A percentile compares a stretch with the other conserved stretches of the same genome.
Conservation (phyloP, 2,113 vertebrate species). For the Nannobrachium achirus region DNA sequence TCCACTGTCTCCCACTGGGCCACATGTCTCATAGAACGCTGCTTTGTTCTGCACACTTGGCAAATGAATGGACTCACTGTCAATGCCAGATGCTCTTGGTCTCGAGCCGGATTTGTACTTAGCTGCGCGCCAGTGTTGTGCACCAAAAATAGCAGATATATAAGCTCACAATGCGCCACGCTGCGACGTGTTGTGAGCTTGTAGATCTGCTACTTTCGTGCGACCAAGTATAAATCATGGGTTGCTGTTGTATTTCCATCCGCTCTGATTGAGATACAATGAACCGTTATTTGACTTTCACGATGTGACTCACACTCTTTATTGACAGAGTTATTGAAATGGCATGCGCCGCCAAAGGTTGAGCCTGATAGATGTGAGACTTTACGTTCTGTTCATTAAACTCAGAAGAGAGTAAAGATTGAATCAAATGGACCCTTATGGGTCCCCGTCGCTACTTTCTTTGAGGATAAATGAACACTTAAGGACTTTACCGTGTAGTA, state of each 20-base stretch:
- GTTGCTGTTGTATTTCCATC: constrained; percentile 64
- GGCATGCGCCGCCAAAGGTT: constrained; percentile 42
- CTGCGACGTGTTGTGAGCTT: too few relatives aligned
- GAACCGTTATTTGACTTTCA: constrained; percentile 45
- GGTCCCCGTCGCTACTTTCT: too few relatives aligned
- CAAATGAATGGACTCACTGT: constrained; percentile 59
- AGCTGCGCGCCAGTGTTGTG: too few relatives aligned
- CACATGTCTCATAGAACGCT: constrained; percentile 15
- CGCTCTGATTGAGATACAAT: constrained; percentile 55
- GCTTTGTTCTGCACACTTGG: constrained; percentile 40
- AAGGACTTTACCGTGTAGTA: background rate
- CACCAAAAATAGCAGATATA: too few relatives aligned
- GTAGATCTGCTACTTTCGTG: too few relatives aligned
- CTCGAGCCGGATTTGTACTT: background rate
- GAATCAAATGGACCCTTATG: too few relatives aligned
- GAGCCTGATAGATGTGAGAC: constrained; percentile 32
- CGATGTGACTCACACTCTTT: constrained; percentile 33
- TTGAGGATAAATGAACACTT: too few relatives aligned
- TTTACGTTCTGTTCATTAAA: too few relatives aligned
- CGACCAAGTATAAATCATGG: too few relatives aligned
- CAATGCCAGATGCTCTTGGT: constrained; percentile 35
- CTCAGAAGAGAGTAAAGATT: too few relatives aligned
- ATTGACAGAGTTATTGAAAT: constrained; percentile 24
- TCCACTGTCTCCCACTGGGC: constrained; percentile 39
- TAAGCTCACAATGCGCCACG: too few relatives aligned